Evolutionary conservation across 2,888 invertebrate genomes (phyloP), one percentile per base, ranked within the genome.

Genomic region (Labia minor): DNA sequence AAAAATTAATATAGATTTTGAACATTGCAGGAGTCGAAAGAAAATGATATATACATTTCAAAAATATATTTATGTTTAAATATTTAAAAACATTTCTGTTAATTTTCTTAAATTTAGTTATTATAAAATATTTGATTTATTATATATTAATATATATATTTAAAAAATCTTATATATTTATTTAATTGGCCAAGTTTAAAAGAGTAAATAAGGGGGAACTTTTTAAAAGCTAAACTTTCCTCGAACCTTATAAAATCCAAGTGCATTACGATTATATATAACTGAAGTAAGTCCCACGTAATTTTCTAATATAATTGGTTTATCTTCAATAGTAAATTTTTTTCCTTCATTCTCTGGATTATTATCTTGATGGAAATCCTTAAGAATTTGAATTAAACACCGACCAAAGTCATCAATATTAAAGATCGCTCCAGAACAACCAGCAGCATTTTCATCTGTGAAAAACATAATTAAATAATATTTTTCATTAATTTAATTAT

Each of bases 181-280:
- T 26, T 26, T 3, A 26, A 26, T 26, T 26, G 26, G 26, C 3
- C 26, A 26, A 26, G 8, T 3, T 3, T 8, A 26, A 26, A 26
- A 6, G 8, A 26, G 8, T 26, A 6, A 26, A 26, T 26, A 6
- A 3, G 26, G 26, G 26, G 14, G n/a, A 63, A 21, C 1, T 11
- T 18, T 21, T 63, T 86, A 90, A 76, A 90, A 90, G 76, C 92
- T 91, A 74, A 92, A 86, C 76, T 89, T 90, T 71, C 92, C 91
- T 71, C 92, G 82, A 69, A 91, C 89, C 80, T 91, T 90, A 78
- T 90, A 92, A 79, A 90, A 93, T 1, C 93, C 93, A 76, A 93
- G 81, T 71, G 86, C 83, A 72, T 89, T 88, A 73, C 90, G 87
- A 78, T 93, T 93, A 75, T 90, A 89, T 4, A 93, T 82, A 62